Evolutionary conservation across 2,888 invertebrate genomes (phyloP), one percentile per base, ranked within the genome.

Genomic region (Drosophila meridiana): DNA sequence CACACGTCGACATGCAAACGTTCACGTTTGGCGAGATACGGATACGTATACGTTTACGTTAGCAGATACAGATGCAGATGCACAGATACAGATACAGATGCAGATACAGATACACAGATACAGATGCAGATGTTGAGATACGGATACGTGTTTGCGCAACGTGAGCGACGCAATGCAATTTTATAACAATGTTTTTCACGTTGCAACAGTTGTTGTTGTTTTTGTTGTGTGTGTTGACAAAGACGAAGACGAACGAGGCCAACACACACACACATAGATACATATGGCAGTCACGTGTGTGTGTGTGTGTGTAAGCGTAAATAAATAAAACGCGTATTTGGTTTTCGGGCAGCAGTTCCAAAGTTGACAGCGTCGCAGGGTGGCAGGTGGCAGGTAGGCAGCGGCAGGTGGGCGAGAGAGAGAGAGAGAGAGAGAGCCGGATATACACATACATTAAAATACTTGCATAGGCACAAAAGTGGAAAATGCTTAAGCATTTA

Each of bases 131-230:
- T 32, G 28, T 50, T 14, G 47, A 56, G 47, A 55, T 58, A 38
- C 61, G 52, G 48, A 56, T 59, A 86, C 89, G 89, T 90, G 83
- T 90, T 82, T 87, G 90, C 80, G 76, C 86, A 89, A 89, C 89
- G 85, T 91, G 91, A 90, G 87, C 87, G 82, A 80, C 76, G 89
- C 83, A 89, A 86, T 87, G 83, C 83, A 85, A 89, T 90, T 87
- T 88, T 87, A 90, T 87, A 87, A 87, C 89, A 90, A 90, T 90
- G 87, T 89, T 83, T 82, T 90, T 76, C 77, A 81, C 83, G 80
- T 78, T 80, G 82, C 83, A 85, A 60, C 62, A 67, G 78, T 75
- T 67, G 70, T 65, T 26, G 69, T 79, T 62, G 68, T 73, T 57
- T 73, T 78, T 67, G 72, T 75, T 62, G 73, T 78, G 80, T 75